Conservation (phyloP, 2,113 vertebrate species). For the Tetrax tetrax region DNA sequence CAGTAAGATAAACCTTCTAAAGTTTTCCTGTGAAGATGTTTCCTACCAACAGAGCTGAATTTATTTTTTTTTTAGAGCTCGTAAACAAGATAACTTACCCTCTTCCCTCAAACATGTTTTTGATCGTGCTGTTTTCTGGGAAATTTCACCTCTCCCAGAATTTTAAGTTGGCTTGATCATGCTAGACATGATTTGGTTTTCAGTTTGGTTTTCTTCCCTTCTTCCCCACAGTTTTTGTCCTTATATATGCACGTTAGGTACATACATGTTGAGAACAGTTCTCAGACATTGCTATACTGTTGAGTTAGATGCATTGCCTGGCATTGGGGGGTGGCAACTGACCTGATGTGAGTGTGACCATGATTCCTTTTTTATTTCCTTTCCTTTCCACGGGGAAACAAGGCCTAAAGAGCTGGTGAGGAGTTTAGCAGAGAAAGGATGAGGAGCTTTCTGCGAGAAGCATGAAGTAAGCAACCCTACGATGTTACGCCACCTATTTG, state of each 20-base stretch:
- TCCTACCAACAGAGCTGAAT: background rate
- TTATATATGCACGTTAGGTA: background rate
- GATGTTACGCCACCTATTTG: background rate
- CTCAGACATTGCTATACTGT: background rate
- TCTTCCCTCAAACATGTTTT: background rate
- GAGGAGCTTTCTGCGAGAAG: background rate
- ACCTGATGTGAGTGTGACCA: background rate
- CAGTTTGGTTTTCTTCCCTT: background rate
- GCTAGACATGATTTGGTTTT: rapidly evolving
- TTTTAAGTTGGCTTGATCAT: background rate
- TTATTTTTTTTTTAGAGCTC: background rate
- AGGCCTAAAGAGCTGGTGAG: background rate
- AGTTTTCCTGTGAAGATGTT: too few relatives aligned
- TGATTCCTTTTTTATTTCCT: background rate
- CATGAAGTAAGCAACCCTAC: background rate
- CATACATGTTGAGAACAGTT: background rate
- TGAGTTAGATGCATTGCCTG: background rate
- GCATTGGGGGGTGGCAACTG: background rate
- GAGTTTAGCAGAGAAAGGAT: background rate
- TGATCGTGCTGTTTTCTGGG: background rate
- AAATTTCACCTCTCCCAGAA: background rate
- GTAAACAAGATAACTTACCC: background rate
- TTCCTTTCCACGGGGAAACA: background rate
- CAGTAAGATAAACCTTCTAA: background rate
- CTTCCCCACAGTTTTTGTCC: background rate